These are phyloP conservation scores for Montipora cactus DNA, from an alignment of 64 coral and sea anemone genomes.

Conservation along the genomic window DNA sequence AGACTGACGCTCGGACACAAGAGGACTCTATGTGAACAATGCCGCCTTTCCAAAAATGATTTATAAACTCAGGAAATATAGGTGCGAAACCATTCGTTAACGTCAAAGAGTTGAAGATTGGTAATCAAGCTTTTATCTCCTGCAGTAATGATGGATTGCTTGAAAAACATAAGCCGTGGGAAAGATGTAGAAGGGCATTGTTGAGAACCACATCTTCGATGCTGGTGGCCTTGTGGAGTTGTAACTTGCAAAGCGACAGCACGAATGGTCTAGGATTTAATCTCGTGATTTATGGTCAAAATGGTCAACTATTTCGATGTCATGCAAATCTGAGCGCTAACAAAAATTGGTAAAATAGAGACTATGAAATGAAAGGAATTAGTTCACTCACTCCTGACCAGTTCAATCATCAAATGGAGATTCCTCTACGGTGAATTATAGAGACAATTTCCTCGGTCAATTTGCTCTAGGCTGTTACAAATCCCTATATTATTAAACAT, in stretches of 20 bases:
- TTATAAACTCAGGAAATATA: constrained; percentile 60
- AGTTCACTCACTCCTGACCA: too few species aligned
- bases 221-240: background rate
- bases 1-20: background rate
- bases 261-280: background rate
- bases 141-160: constrained; percentile 60
- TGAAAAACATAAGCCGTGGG: constrained; percentile 16
- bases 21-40: constrained; percentile 9
- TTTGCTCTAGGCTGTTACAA: too few species aligned
- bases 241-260: background rate
- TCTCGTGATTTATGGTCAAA: too few species aligned
- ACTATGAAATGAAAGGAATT: too few species aligned
- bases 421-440: background rate
- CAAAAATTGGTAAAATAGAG: background rate
- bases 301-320: too few species aligned
- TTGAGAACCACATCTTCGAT: background rate
- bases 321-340: background rate
- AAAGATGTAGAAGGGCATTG: background rate
- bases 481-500: too few species aligned
- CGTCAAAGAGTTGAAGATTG: constrained; percentile 57
- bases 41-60: constrained; percentile 76
- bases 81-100: constrained; percentile 65
- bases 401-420: too few species aligned
- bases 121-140: constrained; percentile 39
- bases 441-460: background rate